These are phyloP conservation scores for Drosophila pseudoananassae DNA, from an alignment of 1,140 invertebrate genomes.

Conservation along the genomic window DNA sequence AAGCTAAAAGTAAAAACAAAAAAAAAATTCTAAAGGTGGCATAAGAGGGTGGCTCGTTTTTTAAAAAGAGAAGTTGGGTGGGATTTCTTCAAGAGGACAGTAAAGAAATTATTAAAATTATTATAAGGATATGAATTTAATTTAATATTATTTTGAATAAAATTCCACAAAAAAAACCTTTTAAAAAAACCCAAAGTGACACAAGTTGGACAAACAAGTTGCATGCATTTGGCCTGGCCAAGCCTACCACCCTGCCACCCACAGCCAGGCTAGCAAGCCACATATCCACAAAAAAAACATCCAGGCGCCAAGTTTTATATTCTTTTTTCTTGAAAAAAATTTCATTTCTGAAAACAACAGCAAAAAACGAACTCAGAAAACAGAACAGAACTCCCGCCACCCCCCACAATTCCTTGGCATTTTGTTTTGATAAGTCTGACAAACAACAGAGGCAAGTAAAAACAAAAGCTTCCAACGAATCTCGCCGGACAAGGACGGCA, in stretches of 20 bases:
- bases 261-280: not conserved
- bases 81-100: conserved; percentile 2
- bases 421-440: conserved; percentile 79
- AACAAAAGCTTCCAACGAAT: conserved; percentile 74
- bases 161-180: conserved; percentile 28
- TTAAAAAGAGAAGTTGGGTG: not conserved
- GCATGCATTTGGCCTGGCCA: conserved; percentile 31
- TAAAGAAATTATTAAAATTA: not conserved
- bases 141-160: not conserved
- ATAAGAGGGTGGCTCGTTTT: not conserved
- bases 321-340: conserved; percentile 49
- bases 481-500: conserved; percentile 28
- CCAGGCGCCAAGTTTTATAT: conserved; percentile 54
- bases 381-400: conserved; percentile 19
- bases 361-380: conserved; percentile 46
- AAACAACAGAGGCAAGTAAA: conserved; percentile 67
- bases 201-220: conserved; percentile 60
- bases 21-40: conserved; percentile 8
- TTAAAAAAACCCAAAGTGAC: conserved; percentile 30
- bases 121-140: not conserved
- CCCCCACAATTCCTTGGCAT: conserved; percentile 39
- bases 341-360: conserved; percentile 66
- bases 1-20: conserved; percentile 14
- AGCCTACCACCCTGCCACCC: conserved; percentile 11
- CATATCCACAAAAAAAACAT: conserved; percentile 22